Conservation (phyloP, 2,888 invertebrate species). For the Lochmaea crataegi region DNA sequence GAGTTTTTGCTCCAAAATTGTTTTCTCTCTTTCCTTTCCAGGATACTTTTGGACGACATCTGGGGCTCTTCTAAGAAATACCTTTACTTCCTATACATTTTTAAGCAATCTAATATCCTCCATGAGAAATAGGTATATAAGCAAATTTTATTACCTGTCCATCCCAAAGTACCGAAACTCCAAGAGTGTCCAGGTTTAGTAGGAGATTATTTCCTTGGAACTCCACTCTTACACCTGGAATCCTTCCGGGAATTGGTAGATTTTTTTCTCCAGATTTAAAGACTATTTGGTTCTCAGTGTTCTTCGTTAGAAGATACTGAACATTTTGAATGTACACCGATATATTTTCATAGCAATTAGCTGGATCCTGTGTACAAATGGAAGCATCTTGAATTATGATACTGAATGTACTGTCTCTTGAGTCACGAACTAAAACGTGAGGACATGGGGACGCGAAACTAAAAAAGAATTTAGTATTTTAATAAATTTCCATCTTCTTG, state of each 20-base stretch:
- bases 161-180: conserved; percentile 83
- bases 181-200: conserved; percentile 75
- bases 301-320: conserved; percentile 71
- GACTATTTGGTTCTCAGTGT: conserved; percentile 49
- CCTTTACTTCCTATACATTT: too few species aligned
- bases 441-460: conserved; percentile 83
- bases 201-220: conserved; percentile 78
- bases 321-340: conserved; percentile 78
- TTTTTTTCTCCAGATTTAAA: conserved; percentile 55
- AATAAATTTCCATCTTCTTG: background rate
- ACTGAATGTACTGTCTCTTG: conserved; percentile 76
- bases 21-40: too few species aligned
- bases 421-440: conserved; percentile 79
- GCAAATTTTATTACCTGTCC: conserved; percentile 61
- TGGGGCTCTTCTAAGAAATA: too few species aligned
- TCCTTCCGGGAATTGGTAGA: conserved; percentile 77
- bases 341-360: conserved; percentile 67
- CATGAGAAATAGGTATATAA: too few species aligned
- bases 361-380: conserved; percentile 67
- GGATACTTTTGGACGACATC: too few species aligned
- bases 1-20: too few species aligned
- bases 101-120: too few species aligned
- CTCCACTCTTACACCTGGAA: conserved; percentile 79
- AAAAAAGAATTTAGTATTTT: conserved; percentile 47
- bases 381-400: conserved; percentile 71